phyloP scores from a whole-genome alignment of 1,140 invertebrate genomes.

The Brachionus sp. region DNA sequence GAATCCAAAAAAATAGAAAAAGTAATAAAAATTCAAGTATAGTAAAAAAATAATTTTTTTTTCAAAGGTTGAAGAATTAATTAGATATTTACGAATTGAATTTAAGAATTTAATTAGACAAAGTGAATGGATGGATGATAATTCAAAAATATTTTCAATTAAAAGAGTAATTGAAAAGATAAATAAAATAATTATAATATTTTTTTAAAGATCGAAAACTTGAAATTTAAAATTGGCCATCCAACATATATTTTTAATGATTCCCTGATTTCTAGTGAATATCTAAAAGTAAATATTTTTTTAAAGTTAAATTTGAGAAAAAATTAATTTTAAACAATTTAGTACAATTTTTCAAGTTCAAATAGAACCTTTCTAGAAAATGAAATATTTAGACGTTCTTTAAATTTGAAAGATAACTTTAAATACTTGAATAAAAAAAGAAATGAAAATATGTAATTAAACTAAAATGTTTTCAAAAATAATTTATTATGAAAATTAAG shows the following conservation, averaged over 20 bases:
- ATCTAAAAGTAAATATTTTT: background rate
- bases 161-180: background rate
- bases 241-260: background rate
- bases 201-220: background rate
- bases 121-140: background rate
- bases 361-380: background rate
- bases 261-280: background rate
- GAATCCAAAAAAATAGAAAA: background rate
- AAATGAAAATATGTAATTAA: background rate
- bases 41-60: background rate
- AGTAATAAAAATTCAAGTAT: background rate
- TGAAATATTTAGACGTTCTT: background rate
- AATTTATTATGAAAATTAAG: background rate
- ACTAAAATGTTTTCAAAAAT: background rate
- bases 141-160: background rate
- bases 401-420: background rate
- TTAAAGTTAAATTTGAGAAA: background rate
- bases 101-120: background rate
- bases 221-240: background rate
- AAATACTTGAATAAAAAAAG: background rate
- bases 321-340: background rate
- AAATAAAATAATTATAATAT: background rate
- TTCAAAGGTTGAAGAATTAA: background rate
- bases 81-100: background rate
- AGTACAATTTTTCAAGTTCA: background rate